A percentile compares a stretch with the other conserved stretches of the same genome.
Conservation (phyloP, 2,888 invertebrate genomes). For the Cheilosia scutellata region DNA sequence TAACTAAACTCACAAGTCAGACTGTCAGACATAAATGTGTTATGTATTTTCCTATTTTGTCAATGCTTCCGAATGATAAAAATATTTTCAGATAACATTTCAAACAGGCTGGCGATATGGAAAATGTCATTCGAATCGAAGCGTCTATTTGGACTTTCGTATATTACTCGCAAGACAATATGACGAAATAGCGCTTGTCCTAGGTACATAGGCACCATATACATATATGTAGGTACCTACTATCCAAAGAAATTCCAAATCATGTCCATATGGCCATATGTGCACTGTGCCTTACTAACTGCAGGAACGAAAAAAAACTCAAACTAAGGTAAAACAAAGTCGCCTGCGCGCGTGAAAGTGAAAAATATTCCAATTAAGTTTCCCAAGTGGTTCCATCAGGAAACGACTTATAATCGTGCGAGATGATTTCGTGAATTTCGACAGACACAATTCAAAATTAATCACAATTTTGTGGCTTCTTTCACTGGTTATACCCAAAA, state of each 20-base stretch:
- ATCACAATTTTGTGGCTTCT: slow-evolving; percentile 74
- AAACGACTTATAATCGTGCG: slow-evolving; percentile 76
- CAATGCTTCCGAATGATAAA: too few relatives aligned
- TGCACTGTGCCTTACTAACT: not conserved
- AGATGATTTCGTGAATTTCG: slow-evolving; percentile 78
- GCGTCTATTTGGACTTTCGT: too few relatives aligned
- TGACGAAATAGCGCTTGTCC: too few relatives aligned
- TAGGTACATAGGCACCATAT: too few relatives aligned
- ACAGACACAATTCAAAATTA: slow-evolving; percentile 77
- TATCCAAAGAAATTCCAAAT: not conserved
- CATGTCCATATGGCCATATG: slow-evolving; percentile 11
- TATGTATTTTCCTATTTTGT: too few relatives aligned
- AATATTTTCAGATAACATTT: too few relatives aligned
- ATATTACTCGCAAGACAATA: too few relatives aligned
- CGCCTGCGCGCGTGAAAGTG: slow-evolving; percentile 82
- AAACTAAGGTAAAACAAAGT: slow-evolving; percentile 12
- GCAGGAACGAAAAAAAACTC: not conserved
- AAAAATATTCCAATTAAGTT: slow-evolving; percentile 82
- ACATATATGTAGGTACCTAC: too few relatives aligned
- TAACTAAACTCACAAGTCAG: too few relatives aligned
- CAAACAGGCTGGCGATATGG: too few relatives aligned
- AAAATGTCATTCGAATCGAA: too few relatives aligned
- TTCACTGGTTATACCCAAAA: slow-evolving; percentile 49
- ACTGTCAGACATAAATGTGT: too few relatives aligned
- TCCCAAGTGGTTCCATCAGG: slow-evolving; percentile 70